Evolutionary conservation across 1,140 invertebrate genomes (phyloP), one percentile per base, ranked within the genome.

Genomic region (Lordiphosa clarofinis): DNA sequence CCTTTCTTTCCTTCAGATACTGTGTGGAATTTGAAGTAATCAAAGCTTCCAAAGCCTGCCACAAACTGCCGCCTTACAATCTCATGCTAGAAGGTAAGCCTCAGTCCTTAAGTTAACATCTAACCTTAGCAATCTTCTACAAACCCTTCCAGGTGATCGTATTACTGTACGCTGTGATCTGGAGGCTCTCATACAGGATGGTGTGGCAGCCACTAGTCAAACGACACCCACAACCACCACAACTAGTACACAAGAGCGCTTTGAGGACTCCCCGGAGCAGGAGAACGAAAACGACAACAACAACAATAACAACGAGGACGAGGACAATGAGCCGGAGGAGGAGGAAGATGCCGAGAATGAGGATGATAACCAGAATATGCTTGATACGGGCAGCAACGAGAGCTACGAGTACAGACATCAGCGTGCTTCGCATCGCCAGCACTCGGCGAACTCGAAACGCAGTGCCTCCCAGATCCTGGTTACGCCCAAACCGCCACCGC

Each of bases 21-120:
- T 96, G 94, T 82, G 93, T 95, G 4, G 93, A 95, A 72, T 96
- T 95, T 73, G 93, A 95, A 88, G 92, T 96, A 10, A 91, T 93
- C 37, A 96, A 95, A 89, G 92, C 94, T 3, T 93, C 94, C 4
- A 95, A 95, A 70, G 93, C 94, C 2, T 96, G 95, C 81, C 93
- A 94, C 79, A 92, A 93, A 65, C 92, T 95, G 81, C 90, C 92
- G 5, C 92, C 91, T 13, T 94, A 94, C 73, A 92, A 92, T 54
- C 87, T 92, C 2, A 89, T 96, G 53, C 89, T 92, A 75, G 94
- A 96, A 93, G 94, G 95, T 94, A 90, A 74, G 61, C 49, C 0
- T 28, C 4, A 6, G 21, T 11, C 6, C 12, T 43, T 33, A n/a
- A 24, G 0, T 15, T n/a, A 13, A n/a, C 24, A 3, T 36, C 9